Evolutionary conservation across 2,888 invertebrate genomes (phyloP).

Genomic region (Liopterus haemorrhoidalis): DNA sequence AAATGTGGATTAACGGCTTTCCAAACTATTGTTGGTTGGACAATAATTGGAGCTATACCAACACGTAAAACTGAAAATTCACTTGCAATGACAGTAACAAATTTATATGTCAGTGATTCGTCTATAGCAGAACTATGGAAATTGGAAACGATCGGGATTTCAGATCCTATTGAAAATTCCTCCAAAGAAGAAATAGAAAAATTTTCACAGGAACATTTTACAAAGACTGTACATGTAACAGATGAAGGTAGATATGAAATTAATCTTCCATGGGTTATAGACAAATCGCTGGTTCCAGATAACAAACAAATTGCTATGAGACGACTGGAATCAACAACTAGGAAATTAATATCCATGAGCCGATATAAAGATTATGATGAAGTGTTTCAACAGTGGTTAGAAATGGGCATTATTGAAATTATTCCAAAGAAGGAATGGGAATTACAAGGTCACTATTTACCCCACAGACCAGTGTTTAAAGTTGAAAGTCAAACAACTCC

Average conservation of each 20-base stretch:
- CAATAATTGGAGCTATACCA: background rate
- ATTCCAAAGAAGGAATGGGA: background rate
- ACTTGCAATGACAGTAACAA: background rate
- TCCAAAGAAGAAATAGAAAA: background rate
- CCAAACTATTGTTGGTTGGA: background rate
- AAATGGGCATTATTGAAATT: background rate
- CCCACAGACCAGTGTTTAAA: background rate
- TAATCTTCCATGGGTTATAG: background rate
- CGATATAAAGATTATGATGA: background rate
- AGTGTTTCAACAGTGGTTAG: slow-evolving; percentile 1
- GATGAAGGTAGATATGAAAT: background rate
- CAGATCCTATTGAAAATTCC: background rate
- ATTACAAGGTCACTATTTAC: background rate
- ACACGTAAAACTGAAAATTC: background rate
- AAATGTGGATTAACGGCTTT: background rate
- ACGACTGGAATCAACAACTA: background rate
- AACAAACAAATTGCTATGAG: background rate
- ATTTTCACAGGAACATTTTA: background rate
- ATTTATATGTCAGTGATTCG: background rate
- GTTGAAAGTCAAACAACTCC: background rate
- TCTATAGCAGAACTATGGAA: too few species aligned
- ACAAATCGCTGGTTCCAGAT: background rate
- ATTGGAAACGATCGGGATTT: too few species aligned
- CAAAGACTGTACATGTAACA: background rate
- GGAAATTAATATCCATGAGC: background rate